Evolutionary conservation across 2,797 vertebrate genomes (phyloP), one percentile per base, ranked within the genome.

Genomic region (Pseudochaenichthys georgianus): DNA sequence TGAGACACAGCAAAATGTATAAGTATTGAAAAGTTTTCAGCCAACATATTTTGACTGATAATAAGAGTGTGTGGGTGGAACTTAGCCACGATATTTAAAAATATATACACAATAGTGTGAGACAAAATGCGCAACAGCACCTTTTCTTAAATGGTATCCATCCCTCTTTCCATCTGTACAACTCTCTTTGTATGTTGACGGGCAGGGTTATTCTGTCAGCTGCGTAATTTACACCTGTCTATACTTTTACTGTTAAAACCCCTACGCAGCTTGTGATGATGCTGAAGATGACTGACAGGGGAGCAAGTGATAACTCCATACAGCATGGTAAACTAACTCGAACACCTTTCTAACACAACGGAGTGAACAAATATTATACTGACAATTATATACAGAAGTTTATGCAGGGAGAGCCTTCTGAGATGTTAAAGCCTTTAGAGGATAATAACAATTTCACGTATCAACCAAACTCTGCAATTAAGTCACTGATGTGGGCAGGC

Each of bases 201-300:
- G 67, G 13, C 45, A n/a, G 16, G 28, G 21, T 48, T 43, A 38
- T 67, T 54, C 55, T 50, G 52, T 47, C 64, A 57, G 31, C 1
- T 43, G 11, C 9, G 4, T 45, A 46, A 47, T 38, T 16, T 17
- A 31, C 23, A 75, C 19, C 23, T 75, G 51, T 48, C 34, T 52
- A 8, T 17, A 31, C 51, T 64, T 10, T 63, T 55, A 62, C 15
- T 41, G 52, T 10, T 8, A 47, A 31, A 17, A 48, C 28, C 64
- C 51, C 9, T 48, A 38, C 23, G 58, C 48, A 50, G 52, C 38
- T 64, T 55, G 46, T 64, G 16, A 51, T 55, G 62, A 42, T 64
- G 61, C 47, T 63, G 31, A 64, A 73, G 42, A 62, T 73, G 61
- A 72, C 59, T 38, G 73, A 75, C 64, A 64, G 17, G 41, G 17